Evolutionary conservation across 2,113 vertebrate genomes (phyloP), one percentile per base, ranked within the genome.

Genomic region (Cariama cristata): DNA sequence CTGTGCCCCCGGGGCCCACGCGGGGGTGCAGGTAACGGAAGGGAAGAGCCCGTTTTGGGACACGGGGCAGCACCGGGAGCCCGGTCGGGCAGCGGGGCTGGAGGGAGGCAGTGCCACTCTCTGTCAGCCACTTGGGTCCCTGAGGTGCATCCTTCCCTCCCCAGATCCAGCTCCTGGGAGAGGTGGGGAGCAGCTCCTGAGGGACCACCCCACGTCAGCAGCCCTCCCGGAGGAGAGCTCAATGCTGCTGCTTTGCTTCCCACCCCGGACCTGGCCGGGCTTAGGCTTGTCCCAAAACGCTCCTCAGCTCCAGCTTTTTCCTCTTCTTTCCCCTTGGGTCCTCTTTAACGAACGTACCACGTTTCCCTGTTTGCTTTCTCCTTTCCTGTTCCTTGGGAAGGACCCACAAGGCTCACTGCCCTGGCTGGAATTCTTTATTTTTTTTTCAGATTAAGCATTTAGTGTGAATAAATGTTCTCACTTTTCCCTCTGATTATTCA

Each of bases 121-220:
- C n/a, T 15, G 3, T 24, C 30, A 5, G 23, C 55, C 4, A 1
- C 56, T 55, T 21, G 4, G 2, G 8, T 5, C 22, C 15, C 63
- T 66, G 60, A 87, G 45, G 6, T 42, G 9, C 12, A 11, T 67
- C 84, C 73, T 69, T 62, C 50, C 40, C 18, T 80, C 12, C 26
- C 24, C 8, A 67, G 92, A 23, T 74, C 23, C 81, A 40, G 85
- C 30, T 49, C 58, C 79, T 1, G 24, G 40, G 18, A 47, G 24
- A 20, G 50, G 11, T 24, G 26, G 19, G 80, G 33, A 73, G 85
- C 53, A 30, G 69, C 60, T n/a, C 68, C 56, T 0, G 5, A 12
- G 0, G 5, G 52, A 38, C 20, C 59, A 24, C 11, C n/a, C 23
- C 1, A 1, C 3, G 2, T 60, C 5, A 1, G 20, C 63, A n/a